Percentiles rank a stretch among this genome's conserved stretches.
Conservation (phyloP, 2,888 invertebrate species). For the Hypselothyrea guttata region DNA sequence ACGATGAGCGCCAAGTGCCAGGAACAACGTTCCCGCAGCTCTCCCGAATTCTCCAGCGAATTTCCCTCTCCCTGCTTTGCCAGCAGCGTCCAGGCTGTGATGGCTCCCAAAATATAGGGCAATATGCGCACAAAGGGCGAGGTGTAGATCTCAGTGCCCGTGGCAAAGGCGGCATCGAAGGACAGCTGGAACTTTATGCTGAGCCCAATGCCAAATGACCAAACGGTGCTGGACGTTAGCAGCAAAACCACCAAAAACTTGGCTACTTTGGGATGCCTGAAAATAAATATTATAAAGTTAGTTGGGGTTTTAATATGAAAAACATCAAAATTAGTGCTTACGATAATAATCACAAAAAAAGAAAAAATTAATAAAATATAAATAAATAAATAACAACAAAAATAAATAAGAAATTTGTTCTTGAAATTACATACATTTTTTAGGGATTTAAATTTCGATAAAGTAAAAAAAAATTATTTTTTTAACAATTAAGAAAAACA, state of each 20-base stretch:
- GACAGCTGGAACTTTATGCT: conserved; percentile 78
- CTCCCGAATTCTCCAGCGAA: conserved; percentile 47
- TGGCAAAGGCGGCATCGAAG: conserved; percentile 80
- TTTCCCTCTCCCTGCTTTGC: conserved; percentile 65
- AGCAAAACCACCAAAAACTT: conserved; percentile 56
- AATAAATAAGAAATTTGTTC: too few relatives aligned
- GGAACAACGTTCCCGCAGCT: conserved; percentile 68
- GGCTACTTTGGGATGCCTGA: conserved; percentile 73
- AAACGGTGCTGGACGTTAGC: conserved; percentile 66
- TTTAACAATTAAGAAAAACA: too few relatives aligned
- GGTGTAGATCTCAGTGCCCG: conserved; percentile 83
- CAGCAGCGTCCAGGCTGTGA: conserved; percentile 82
- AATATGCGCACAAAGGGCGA: conserved; percentile 83
- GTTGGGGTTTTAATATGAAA: too few relatives aligned
- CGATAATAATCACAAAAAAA: too few relatives aligned
- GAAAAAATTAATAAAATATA: too few relatives aligned
- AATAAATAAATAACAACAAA: too few relatives aligned
- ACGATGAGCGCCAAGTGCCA: conserved; percentile 79
- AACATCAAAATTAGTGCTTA: too few relatives aligned
- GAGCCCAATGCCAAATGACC: conserved; percentile 77
- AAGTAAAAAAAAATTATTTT: too few relatives aligned
- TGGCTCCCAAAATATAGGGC: conserved; percentile 83
- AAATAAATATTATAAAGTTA: too few relatives aligned
- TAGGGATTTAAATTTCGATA: too few relatives aligned
- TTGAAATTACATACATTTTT: too few relatives aligned